Conservation (phyloP, 1,140 invertebrate species). For the Myzus persicae region DNA sequence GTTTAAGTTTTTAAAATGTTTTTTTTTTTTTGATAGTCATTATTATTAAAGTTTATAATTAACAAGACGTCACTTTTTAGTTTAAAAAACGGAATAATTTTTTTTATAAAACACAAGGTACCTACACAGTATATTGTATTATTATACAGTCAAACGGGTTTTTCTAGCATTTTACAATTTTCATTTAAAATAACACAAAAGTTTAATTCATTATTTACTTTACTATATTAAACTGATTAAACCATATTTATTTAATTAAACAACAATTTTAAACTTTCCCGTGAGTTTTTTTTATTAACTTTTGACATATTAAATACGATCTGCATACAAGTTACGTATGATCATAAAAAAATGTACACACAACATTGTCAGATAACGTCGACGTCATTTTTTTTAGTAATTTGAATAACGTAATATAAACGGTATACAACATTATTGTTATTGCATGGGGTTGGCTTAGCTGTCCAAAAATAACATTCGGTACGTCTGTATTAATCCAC, state of each 20-base stretch:
- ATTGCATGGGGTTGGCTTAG: neutral
- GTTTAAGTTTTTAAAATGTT: neutral
- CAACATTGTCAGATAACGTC: neutral
- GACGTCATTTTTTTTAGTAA: neutral
- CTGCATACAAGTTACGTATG: neutral
- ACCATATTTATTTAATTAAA: constrained; percentile 20
- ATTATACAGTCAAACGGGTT: neutral
- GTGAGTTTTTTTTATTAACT: constrained; percentile 8
- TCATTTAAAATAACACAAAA: neutral
- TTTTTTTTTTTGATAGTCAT: neutral
- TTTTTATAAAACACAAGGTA: neutral
- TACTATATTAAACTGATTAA: neutral
- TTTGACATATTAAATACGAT: constrained; percentile 5
- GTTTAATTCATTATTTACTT: constrained; percentile 1
- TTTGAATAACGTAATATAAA: neutral
- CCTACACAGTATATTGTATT: neutral
- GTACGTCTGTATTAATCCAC: neutral
- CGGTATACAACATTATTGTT: neutral
- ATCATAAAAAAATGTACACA: neutral
- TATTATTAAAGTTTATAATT: constrained; percentile 26
- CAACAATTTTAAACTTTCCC: neutral
- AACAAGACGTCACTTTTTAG: neutral
- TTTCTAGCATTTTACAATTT: neutral
- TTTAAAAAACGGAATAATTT: neutral
- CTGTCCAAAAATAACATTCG: constrained; percentile 7